Evolutionary conservation across 2,888 invertebrate genomes (phyloP), one percentile per base, ranked within the genome.

Genomic region (Lampropteryx suffumata): DNA sequence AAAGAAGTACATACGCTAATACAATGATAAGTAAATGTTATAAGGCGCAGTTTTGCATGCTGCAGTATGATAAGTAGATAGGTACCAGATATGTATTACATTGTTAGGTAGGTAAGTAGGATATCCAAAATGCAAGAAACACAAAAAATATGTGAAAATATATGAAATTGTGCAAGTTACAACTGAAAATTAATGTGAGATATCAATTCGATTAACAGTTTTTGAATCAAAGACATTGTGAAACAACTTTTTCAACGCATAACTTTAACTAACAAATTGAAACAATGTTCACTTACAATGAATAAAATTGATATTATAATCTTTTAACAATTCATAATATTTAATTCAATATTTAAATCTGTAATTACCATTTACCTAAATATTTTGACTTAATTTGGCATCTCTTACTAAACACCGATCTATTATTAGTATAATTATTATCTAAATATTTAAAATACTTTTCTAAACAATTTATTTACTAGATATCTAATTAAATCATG

Each of bases 341-440:
- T 53, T 48, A 35, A 53, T 43, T 53, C 52, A 33, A 33, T 48
- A 51, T 51, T 51, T 47, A 34, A 53, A 47, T 53, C 53, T 47
- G 87, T 85, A 86, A 82, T 88, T 88, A 89, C 75, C 73, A 78
- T 91, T 91, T 91, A 91, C 91, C 91, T 92, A 90, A 90, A 88
- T 53, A 86, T 91, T 92, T 92, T 92, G 92, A 92, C 92, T 92
- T 92, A 88, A 92, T 92, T 93, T 93, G 92, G 92, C 92, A 92
- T 87, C 89, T 90, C 87, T 80, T 85, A 80, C 89, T 90, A 90
- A 87, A 90, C 89, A 89, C 86, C 83, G 88, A 89, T 84, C 87
- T 86, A 86, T 65, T 61, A 55, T 77, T 73, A 77, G 80, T 73
- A 82, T 86, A 82, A 82, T 78, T 81, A 88, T 82, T 82, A 86